Evolutionary conservation across 2,113 vertebrate species (phyloP).

Genomic region (Budorcas taxicolor): DNA sequence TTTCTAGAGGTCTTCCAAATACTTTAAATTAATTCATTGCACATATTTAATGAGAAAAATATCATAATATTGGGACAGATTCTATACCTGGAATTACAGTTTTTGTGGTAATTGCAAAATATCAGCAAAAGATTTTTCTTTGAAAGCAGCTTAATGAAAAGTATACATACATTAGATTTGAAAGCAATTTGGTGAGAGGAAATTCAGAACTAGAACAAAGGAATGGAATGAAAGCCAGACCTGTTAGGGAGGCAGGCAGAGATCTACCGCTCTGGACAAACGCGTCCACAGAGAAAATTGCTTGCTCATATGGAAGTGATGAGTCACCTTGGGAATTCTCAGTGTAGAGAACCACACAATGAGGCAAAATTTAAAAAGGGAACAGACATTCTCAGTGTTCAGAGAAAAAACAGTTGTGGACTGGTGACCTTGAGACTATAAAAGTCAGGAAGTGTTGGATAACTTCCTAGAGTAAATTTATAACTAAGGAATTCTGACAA

Average conservation of each 20-base stretch:
- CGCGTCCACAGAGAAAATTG: not conserved
- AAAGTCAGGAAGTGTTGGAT: not conserved
- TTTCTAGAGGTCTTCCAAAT: not conserved
- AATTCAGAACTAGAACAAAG: not conserved
- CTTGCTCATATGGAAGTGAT: not conserved
- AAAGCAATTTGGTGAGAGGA: not conserved
- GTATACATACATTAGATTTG: not conserved
- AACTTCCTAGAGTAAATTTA: not conserved
- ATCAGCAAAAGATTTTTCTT: constrained; percentile 36
- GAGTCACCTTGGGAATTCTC: not conserved
- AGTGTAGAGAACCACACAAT: not conserved
- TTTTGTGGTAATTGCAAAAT: constrained; percentile 25
- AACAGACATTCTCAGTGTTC: not conserved
- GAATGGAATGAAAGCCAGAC: not conserved
- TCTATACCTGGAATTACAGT: constrained; percentile 9
- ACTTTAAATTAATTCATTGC: constrained; percentile 45
- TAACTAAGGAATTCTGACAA: not conserved
- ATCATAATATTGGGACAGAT: constrained; percentile 31
- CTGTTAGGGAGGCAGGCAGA: not conserved
- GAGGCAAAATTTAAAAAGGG: not conserved
- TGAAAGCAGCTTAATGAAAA: constrained; percentile 28
- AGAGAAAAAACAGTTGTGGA: not conserved
- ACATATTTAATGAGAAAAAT: constrained; percentile 25
- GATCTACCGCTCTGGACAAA: not conserved
- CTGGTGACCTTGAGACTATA: not conserved